phyloP scores from a whole-genome alignment of 2,797 vertebrate species.

The Dicrostonyx torquatus region DNA sequence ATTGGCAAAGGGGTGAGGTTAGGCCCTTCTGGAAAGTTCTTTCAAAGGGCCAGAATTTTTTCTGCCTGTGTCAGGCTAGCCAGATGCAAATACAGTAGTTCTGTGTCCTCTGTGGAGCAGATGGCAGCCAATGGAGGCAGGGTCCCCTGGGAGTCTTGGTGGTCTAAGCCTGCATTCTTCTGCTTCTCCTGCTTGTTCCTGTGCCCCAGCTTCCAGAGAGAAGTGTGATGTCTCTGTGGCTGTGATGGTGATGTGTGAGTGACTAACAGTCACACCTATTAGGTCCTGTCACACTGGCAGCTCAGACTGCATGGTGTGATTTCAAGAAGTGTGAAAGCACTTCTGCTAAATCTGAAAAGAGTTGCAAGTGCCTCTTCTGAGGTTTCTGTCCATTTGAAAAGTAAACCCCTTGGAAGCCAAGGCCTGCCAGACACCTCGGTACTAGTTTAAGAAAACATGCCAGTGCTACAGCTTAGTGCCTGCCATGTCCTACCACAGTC shows the following conservation, averaged over 20 bases:
- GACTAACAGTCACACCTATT: slow-evolving; percentile 83
- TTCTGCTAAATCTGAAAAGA: slow-evolving; percentile 77
- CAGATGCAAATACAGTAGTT: background rate
- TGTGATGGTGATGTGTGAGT: slow-evolving; percentile 73
- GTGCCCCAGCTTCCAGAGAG: slow-evolving; percentile 75
- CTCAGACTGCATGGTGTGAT: slow-evolving; percentile 79
- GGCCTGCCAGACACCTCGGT: background rate
- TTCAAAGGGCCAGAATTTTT: background rate
- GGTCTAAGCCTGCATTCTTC: slow-evolving; percentile 1
- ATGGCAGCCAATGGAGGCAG: slow-evolving; percentile 20
- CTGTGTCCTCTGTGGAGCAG: background rate
- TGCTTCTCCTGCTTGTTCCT: slow-evolving; percentile 24
- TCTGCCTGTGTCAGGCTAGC: background rate
- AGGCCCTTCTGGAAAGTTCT: background rate
- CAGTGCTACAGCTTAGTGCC: rapidly evolving
- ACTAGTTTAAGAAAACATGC: background rate
- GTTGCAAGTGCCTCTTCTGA: slow-evolving; percentile 56
- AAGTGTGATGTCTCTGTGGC: slow-evolving; percentile 63
- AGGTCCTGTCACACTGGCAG: slow-evolving; percentile 74
- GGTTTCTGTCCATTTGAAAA: slow-evolving; percentile 65
- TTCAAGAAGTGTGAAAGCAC: slow-evolving; percentile 78
- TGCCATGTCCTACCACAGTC: rapidly evolving
- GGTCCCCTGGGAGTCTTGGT: slow-evolving; percentile 37
- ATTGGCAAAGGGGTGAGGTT: too few relatives aligned
- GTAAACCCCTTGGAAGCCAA: slow-evolving; percentile 26